A percentile compares a stretch with the other conserved stretches of the same genome.
Conservation (phyloP, 2,888 invertebrate species). For the Panzeria rudis region DNA sequence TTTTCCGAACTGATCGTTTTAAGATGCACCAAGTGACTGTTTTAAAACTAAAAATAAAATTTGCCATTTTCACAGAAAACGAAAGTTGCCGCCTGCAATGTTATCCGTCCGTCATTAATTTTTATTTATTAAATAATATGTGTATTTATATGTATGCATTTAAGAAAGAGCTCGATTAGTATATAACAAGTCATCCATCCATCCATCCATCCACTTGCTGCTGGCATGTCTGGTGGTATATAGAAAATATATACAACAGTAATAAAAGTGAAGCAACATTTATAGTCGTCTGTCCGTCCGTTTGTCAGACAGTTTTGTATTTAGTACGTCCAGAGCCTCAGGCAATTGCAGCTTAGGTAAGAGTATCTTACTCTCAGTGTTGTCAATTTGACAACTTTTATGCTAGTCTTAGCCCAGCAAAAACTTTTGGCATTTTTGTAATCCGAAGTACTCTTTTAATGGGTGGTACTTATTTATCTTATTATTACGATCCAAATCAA, state of each 20-base stretch:
- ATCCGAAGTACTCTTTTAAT: too few species aligned
- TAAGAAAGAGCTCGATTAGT: neutral
- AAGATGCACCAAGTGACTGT: conserved; percentile 61
- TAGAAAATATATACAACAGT: conserved; percentile 13
- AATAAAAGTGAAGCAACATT: conserved; percentile 31
- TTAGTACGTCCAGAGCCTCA: conserved; percentile 29
- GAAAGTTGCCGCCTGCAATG: conserved; percentile 54
- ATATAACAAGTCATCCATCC: neutral
- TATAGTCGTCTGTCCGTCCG: conserved; percentile 19
- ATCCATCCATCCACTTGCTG: conserved; percentile 21
- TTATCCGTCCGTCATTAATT: conserved; percentile 38
- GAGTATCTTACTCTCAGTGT: neutral
- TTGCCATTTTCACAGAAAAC: conserved; percentile 58
- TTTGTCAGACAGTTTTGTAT: conserved; percentile 6
- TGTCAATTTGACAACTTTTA: neutral
- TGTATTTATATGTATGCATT: neutral
- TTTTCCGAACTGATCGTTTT: conserved; percentile 47
- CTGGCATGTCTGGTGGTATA: conserved; percentile 18
- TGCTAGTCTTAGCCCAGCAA: too few species aligned
- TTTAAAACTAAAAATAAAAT: conserved; percentile 56
- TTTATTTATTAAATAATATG: neutral
- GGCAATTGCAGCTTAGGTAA: conserved; percentile 23
- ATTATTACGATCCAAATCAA: too few species aligned
- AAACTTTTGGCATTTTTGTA: too few species aligned
- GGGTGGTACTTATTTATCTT: too few species aligned